Base-by-base conservation (phyloP, 1,140 invertebrate species). In the Euwallacea similis region DNA sequence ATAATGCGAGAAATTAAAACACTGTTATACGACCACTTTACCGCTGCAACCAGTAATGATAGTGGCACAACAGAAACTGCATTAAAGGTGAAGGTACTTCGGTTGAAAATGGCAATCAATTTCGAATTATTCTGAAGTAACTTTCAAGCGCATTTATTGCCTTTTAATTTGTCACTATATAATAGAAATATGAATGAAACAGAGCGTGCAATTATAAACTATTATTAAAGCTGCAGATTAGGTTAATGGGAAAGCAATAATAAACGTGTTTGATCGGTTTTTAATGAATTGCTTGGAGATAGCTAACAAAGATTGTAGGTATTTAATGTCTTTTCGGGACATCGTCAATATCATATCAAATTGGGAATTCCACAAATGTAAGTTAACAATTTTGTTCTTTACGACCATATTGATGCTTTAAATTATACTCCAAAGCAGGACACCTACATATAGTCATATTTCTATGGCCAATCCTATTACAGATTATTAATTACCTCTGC, bases 151-250 rank as follows among this genome's bases (percentile, higher is more conserved):
- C 33, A 42, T 59, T 56, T 33, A 59, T 59, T 42, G 33, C 13
- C 33, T 59, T 59, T 59, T 59, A 59, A 59, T 59, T 59, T 59
- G 56, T 41, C 56, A 59, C 56, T 59, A 6, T n/a, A 59, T 8
- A 21, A 11, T 10, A 58, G 16, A 63, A 46, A 53, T 42, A 65
- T 65, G 46, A 65, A 65, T 65, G 63, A 65, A 65, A 46, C 33
- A 65, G 63, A 65, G 63, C 63, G 63, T 59, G 56, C 33, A 59
- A 59, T 59, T 15, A 50, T 11, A 59, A n/a, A n/a, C 11, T 42
- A 59, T 59, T 59, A 59, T 59, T 59, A 59, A 59, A 21, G 6
- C 9, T 21, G n/a, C 33, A 21, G 33, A 59, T 59, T 59, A 59
- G 42, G 11, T 7, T 59, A 59, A 59, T 21, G 13, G 56, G 54